These are phyloP conservation scores for Labia minor DNA, from an alignment of 2,888 invertebrate species.

Conservation along the genomic window DNA sequence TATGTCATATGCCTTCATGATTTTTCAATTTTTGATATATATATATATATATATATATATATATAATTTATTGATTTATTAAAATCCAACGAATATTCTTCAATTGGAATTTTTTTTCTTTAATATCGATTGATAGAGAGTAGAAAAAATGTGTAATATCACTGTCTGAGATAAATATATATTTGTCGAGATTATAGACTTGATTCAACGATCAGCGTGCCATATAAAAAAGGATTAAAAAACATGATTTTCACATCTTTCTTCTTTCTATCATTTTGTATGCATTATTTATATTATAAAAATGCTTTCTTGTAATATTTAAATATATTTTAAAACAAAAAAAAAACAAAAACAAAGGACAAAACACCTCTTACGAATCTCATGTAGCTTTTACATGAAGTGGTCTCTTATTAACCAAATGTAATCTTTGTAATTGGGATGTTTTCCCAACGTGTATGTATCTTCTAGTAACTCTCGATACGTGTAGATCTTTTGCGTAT, in stretches of 20 bases:
- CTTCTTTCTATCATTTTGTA: not conserved
- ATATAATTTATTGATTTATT: no score
- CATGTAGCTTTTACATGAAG: not conserved
- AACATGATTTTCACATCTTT: not conserved
- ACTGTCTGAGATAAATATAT: no score
- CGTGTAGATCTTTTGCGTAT: not conserved
- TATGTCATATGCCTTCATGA: not conserved
- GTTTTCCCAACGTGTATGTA: conserved; percentile 1
- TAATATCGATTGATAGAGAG: no score
- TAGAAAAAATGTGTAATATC: no score
- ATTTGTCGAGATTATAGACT: not conserved
- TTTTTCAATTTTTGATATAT: not conserved
- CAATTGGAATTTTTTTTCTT: no score
- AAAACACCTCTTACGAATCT: no score
- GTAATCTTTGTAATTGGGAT: not conserved
- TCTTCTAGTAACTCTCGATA: not conserved
- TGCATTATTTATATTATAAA: no score
- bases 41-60: no score
- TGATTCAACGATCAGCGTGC: not conserved
- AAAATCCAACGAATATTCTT: no score
- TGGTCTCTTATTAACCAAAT: not conserved
- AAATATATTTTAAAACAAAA: not conserved
- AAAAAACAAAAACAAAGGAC: no score
- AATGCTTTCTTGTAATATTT: no score
- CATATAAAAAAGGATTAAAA: not conserved